Evolutionary conservation across 2,888 invertebrate genomes (phyloP).

Genomic region (Atethmia centrago): DNA sequence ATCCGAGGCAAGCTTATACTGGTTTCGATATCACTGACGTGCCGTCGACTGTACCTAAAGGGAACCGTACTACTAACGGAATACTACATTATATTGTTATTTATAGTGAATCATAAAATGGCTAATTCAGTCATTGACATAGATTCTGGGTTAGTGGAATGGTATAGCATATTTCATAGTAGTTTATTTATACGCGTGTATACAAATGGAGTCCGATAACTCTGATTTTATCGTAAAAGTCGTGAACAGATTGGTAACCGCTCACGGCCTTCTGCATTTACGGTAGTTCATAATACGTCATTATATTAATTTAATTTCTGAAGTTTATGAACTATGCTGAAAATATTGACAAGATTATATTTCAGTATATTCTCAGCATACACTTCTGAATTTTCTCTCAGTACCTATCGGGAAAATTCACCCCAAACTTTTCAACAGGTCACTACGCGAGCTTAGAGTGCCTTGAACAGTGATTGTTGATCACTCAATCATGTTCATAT

Average conservation of each 20-base stretch:
- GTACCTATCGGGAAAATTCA: too few relatives aligned
- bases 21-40: background rate
- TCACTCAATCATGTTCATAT: slow-evolving; percentile 10
- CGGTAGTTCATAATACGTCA: slow-evolving; percentile 1
- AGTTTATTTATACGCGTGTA: slow-evolving; percentile 62
- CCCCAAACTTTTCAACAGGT: too few relatives aligned
- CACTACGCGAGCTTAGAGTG: background rate
- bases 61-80: slow-evolving; percentile 58
- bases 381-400: background rate
- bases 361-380: background rate
- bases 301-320: background rate
- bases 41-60: slow-evolving; percentile 10
- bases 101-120: slow-evolving; percentile 81
- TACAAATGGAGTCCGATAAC: slow-evolving; percentile 40
- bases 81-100: slow-evolving; percentile 70
- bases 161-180: slow-evolving; percentile 61
- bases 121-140: slow-evolving; percentile 82
- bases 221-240: slow-evolving; percentile 35
- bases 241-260: slow-evolving; percentile 21
- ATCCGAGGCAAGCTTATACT: background rate
- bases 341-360: background rate
- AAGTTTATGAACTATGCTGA: background rate
- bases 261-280: slow-evolving; percentile 6
- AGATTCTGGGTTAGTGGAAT: slow-evolving; percentile 73
- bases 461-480: slow-evolving; percentile 12